These are phyloP conservation scores for Bucorvus abyssinicus DNA, from an alignment of 2,797 vertebrate genomes.

Conservation along the genomic window DNA sequence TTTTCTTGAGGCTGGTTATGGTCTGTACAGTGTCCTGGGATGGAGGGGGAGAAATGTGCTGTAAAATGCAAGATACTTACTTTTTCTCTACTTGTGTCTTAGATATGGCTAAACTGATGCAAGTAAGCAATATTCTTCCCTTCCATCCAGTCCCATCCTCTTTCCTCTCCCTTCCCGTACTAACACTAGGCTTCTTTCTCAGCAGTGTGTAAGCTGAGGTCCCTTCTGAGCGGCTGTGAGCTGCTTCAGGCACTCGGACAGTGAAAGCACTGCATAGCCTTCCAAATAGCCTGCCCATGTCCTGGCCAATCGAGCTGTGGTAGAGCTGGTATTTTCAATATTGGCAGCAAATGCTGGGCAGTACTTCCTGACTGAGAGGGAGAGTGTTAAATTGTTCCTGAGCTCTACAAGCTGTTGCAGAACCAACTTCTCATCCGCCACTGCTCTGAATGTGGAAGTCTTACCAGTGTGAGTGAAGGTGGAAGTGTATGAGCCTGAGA, in stretches of 20 bases:
- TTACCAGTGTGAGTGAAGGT: background rate
- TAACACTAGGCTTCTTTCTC: background rate
- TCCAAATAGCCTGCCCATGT: background rate
- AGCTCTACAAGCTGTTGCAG: background rate
- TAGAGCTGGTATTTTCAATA: background rate
- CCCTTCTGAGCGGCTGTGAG: background rate
- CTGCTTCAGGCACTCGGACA: background rate
- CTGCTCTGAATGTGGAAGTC: background rate
- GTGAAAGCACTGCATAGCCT: background rate
- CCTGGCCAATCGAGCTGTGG: background rate
- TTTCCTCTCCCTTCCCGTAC: background rate
- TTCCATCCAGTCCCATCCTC: background rate
- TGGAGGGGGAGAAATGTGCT: background rate
- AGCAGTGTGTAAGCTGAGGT: accelerated
- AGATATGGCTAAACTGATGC: background rate
- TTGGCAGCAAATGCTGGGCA: background rate
- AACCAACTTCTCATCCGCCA: background rate
- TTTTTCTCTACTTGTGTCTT: background rate
- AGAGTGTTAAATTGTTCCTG: background rate
- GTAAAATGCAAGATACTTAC: background rate
- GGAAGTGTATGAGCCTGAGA: background rate
- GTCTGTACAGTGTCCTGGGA: background rate
- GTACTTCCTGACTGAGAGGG: background rate
- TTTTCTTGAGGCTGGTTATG: background rate
- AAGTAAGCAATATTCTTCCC: background rate